These are phyloP conservation scores for Tricholaema leucomelas DNA, from an alignment of 2,113 vertebrate species.

Conservation along the genomic window DNA sequence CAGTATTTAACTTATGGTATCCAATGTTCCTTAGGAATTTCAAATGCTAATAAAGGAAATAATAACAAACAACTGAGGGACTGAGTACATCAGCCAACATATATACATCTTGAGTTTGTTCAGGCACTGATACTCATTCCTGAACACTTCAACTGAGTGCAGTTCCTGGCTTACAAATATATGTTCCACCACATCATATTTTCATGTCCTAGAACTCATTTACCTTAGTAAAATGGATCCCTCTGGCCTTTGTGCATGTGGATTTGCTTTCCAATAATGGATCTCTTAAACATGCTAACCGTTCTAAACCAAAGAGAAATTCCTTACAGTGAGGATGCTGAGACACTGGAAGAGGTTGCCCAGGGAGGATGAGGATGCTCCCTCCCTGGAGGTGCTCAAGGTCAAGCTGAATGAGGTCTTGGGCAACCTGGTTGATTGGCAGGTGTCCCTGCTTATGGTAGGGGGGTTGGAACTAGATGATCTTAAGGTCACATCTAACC, in stretches of 20 bases:
- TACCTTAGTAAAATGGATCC: neutral
- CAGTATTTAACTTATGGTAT: constrained; percentile 4
- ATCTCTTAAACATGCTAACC: neutral
- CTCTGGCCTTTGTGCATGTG: neutral
- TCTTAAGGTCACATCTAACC: no score
- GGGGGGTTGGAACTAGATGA: no score
- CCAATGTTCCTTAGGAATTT: constrained; percentile 23
- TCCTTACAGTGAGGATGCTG: no score
- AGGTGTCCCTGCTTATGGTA: no score
- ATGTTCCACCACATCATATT: neutral
- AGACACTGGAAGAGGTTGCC: no score
- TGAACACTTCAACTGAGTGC: neutral
- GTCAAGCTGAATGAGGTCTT: no score
- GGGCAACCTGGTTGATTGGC: no score
- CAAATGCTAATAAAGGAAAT: constrained; percentile 52
- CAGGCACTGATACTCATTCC: constrained; percentile 42
- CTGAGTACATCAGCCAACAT: constrained; percentile 34
- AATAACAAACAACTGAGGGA: constrained; percentile 33
- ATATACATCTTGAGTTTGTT: constrained; percentile 42
- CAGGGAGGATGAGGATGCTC: no score
- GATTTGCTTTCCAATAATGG: neutral
- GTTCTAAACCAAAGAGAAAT: neutral
- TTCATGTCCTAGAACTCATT: neutral
- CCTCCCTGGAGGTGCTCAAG: no score
- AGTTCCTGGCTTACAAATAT: constrained; percentile 13